Base-by-base conservation (phyloP, 2,797 vertebrate species). In the Hippocampus kuda region DNA sequence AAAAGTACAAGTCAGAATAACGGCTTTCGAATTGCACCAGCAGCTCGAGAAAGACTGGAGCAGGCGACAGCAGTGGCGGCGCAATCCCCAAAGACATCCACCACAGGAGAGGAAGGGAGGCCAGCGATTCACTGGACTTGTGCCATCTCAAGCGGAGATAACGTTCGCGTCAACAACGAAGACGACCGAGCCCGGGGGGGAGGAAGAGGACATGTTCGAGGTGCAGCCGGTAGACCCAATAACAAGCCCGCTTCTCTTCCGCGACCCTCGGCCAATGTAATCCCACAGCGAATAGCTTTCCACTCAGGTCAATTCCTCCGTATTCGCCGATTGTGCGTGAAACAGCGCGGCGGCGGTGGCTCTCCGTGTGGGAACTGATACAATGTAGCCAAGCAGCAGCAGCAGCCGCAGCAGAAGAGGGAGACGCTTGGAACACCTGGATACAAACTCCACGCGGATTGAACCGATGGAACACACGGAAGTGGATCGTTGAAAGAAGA, bases 71-170 rank as follows among this genome's bases (percentile, higher is more conserved):
- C 86, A 81, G 82, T 34, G 83, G 84, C 86, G 81, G 82, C 77
- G 79, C 84, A 79, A 83, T 87, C 84, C 88, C 86, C 87, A 76
- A 42, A 90, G 84, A 89, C 89, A 90, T 88, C 90, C 91, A 88
- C 65, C 83, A 87, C 85, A 80, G 75, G 83, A 89, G 88, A 86
- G 84, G 81, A 61, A 30, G 86, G 85, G 85, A 91, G 90, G 90
- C 90, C 90, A 89, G 90, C 84, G 77, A 87, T 82, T 90, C 89
- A 90, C 89, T 90, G 90, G 89, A 91, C 89, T 87, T 80, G 85
- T 88, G 91, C 91, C 91, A 89, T 90, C 90, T 89, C 89, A 86
- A 90, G 87, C 76, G 73, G 79, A 82, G 88, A 85, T 79, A 70
- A 56, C 61, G 68, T 70, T 54, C 83, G 83, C 87, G 86, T 90